Base-by-base conservation (phyloP, 2,113 vertebrate species). In the Cynocephalus volans region DNA sequence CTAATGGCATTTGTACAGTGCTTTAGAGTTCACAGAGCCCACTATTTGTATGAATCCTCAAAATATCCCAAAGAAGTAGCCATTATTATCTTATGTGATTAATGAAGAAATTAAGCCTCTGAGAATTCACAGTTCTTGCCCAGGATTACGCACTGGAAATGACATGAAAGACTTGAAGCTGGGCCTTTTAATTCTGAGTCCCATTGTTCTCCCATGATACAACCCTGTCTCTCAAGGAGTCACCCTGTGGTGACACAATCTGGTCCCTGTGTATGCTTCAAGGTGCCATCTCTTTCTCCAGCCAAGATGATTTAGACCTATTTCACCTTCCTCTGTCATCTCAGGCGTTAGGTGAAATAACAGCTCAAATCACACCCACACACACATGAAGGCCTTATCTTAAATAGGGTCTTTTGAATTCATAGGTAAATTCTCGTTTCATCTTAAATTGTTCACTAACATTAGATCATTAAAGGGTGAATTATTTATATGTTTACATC, bases 171-270 rank as follows among this genome's bases (percentile, higher is more conserved):
- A 45, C 33, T 62, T 73, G 67, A 64, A 73, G 6, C 17, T 12
- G 4, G 12, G 18, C 85, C 17, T 50, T 80, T 21, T 62, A 72
- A 33, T 92, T 80, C 18, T 65, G 52, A 26, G 69, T 70, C 8
- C 3, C 3, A 6, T 50, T 6, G 3, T 45, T 21, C 10, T 58
- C 48, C 31, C 33, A 8, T 26, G 24, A 36, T 56, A 18, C 4
- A 3, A 41, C 21, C 72, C 58, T 64, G 14, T 54, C 23, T 65
- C 23, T 64, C 23, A 10, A 67, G n/a, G 23, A 10, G 7, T 17
- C 7, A 5, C 1, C 1, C 3, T 65, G 13, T 14, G 31, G 12
- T 26, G 18, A 9, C 15, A 33, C 9, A 26, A 14, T 8, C n/a
- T 82, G n/a, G 19, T 81, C n/a, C 60, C 60, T 36, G 3, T 12